A percentile compares a stretch with the other conserved stretches of the same genome.
Conservation (phyloP, 2,797 vertebrate species). For the Sebastes goodei region DNA sequence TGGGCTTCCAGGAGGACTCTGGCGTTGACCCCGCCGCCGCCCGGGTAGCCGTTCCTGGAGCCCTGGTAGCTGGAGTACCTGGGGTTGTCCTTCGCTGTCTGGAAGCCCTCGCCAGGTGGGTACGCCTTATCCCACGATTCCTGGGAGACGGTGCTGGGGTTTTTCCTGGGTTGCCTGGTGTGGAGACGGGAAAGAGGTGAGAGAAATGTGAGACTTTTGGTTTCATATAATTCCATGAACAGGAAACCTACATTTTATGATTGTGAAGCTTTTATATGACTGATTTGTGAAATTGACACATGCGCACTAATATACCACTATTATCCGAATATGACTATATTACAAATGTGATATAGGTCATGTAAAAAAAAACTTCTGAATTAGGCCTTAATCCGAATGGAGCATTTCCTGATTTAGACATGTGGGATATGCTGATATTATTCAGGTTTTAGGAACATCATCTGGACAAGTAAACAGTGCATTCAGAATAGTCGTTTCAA, state of each 20-base stretch:
- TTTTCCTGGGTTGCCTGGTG: slow-evolving; percentile 83
- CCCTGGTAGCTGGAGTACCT: slow-evolving; percentile 96
- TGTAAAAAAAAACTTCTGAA: too few species aligned
- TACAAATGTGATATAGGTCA: too few species aligned
- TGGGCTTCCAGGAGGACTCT: slow-evolving; percentile 96
- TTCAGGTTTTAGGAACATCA: too few species aligned
- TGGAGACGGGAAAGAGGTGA: background rate
- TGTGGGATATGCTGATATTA: too few species aligned
- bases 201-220: background rate
- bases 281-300: background rate
- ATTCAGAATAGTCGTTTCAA: too few species aligned
- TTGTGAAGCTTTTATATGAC: background rate
- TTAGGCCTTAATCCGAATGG: too few species aligned
- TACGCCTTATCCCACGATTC: slow-evolving; percentile 94
- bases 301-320: background rate
- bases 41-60: slow-evolving; percentile 83
- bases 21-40: slow-evolving; percentile 87
- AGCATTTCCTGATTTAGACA: too few species aligned
- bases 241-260: background rate
- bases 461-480: too few species aligned
- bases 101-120: slow-evolving; percentile 90
- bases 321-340: too few species aligned
- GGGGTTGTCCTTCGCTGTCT: slow-evolving; percentile 94
- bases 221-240: background rate
- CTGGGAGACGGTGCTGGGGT: slow-evolving; percentile 90